Evolutionary conservation across 2,113 vertebrate genomes (phyloP).

Genomic region (Artemisiospiza belli): DNA sequence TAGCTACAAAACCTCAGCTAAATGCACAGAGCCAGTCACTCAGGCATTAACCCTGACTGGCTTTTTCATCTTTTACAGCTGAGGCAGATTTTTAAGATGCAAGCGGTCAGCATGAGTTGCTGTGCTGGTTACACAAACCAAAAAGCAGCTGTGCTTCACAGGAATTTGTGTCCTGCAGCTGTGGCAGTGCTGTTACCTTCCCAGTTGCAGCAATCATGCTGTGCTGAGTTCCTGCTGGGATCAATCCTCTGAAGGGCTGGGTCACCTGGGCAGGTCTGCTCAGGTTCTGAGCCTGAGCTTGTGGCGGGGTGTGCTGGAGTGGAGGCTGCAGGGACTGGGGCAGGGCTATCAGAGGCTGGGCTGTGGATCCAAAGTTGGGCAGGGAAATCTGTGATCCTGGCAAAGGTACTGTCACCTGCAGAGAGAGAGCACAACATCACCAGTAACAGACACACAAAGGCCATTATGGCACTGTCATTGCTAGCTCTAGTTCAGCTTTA

Average conservation of each 20-base stretch:
- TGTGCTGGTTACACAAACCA: background rate
- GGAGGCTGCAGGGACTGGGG: conserved; percentile 85
- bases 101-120: background rate
- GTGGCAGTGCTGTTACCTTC: conserved; percentile 76
- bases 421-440: background rate
- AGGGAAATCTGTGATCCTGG: conserved; percentile 92
- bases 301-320: conserved; percentile 85
- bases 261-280: conserved; percentile 87
- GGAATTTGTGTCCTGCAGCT: background rate
- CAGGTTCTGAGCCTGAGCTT: conserved; percentile 87
- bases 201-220: conserved; percentile 91
- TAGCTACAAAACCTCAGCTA: background rate
- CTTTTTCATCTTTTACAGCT: background rate
- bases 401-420: conserved; percentile 89
- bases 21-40: background rate
- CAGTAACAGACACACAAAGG: background rate
- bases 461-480: background rate
- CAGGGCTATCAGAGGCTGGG: conserved; percentile 92
- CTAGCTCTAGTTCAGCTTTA: background rate
- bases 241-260: conserved; percentile 89
- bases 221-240: conserved; percentile 87
- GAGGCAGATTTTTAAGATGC: background rate
- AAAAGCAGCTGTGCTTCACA: background rate
- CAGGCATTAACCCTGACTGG: background rate
- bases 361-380: conserved; percentile 91